Conservation (phyloP, 2,113 vertebrate species). For the Propithecus coquereli region DNA sequence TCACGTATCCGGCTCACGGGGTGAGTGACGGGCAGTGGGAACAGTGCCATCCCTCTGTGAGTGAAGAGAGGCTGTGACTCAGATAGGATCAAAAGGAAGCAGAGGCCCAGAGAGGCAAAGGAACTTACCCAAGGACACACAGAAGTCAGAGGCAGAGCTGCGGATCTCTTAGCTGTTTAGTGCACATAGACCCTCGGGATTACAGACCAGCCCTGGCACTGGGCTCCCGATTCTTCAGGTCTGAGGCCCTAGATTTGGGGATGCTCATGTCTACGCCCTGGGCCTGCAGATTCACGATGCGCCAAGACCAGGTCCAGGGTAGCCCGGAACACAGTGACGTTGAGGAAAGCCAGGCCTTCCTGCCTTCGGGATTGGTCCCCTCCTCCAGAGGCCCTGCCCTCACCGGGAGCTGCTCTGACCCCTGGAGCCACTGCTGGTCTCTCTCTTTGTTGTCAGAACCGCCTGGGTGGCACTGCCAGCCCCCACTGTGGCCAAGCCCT, state of each 20-base stretch:
- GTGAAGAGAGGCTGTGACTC: not conserved
- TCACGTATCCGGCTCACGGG: conserved; percentile 93
- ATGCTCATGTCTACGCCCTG: not conserved
- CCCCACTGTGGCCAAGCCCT: not conserved
- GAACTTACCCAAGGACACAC: not conserved
- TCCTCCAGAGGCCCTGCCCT: not conserved
- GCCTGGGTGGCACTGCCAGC: no score
- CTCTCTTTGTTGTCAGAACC: not conserved
- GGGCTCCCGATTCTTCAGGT: not conserved
- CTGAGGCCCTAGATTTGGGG: not conserved
- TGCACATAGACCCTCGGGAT: not conserved
- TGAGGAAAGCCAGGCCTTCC: not conserved
- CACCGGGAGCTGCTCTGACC: not conserved
- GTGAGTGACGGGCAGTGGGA: conserved; percentile 84
- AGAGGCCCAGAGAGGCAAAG: not conserved
- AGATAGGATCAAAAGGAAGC: not conserved
- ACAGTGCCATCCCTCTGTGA: not conserved
- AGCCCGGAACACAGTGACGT: no score
- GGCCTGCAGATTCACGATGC: accelerated
- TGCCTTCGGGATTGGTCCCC: not conserved
- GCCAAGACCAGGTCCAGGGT: not conserved
- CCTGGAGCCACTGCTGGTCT: not conserved
- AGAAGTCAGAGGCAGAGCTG: not conserved
- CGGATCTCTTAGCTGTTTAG: not conserved
- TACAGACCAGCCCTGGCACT: not conserved